Base-by-base conservation (phyloP, 53 echinoderm and acorn worm genomes). In the Pentamera pediparva region DNA sequence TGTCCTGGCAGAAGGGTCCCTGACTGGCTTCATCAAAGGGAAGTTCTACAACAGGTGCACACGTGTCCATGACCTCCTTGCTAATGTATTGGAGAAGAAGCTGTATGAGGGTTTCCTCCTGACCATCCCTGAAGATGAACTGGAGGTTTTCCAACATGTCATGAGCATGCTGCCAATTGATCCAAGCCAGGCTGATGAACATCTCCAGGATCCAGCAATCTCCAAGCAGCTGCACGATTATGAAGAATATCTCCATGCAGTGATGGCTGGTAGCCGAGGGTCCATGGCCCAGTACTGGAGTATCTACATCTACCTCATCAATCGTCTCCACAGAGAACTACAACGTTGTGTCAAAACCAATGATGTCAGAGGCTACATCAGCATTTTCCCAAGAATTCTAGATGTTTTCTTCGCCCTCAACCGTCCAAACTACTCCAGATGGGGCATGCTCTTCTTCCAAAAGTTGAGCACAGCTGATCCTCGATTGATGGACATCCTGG, bases 41-140 rank as follows among this genome's bases (percentile, higher is more conserved):
- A 85, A 82, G 39, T 79, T 74, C 56, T 90, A 86, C 75, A 89
- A 85, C 75, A 69, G 89, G 21, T 89, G 84, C 74, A 56, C 75
- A 47, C 24, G 80, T 21, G 71, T 85, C 54, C 89, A 85, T 53
- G 74, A 81, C 2, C 21, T 89, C 6, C 69, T 89, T 65, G 83
- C 88, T 18, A 80, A 52, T 49, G 76, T 84, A 4, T 21, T 79
- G 69, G 84, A 84, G 36, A 60, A 75, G 51, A 87, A 87, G 74
- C 31, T 82, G 43, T 77, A 76, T 55, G 17, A 65, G 13, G 45
- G 67, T 26, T 86, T 86, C 26, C 76, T 81, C 36, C 24, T 49
- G 49, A 70, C 30, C 11, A 20, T 70, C 29, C 35, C 77, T 28
- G 78, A 78, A 18, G 82, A 87, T 35, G 87, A 86, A 13, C 32